Conservation (phyloP, 2,113 vertebrate species). For the Sapayoa aenigma region DNA sequence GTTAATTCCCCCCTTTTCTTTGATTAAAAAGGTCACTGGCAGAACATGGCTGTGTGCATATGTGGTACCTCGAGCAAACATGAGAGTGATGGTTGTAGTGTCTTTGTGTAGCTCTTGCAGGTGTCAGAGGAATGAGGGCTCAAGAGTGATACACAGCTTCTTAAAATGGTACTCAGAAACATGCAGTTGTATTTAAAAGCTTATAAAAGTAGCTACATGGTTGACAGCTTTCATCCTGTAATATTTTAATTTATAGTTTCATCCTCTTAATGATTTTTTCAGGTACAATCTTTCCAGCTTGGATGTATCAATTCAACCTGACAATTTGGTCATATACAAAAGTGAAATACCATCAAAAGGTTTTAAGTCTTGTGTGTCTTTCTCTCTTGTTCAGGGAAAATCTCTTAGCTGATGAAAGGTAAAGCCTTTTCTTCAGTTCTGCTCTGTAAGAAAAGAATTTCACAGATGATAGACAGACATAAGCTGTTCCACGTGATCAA, state of each 20-base stretch:
- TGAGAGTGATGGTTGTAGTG: background rate
- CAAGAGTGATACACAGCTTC: background rate
- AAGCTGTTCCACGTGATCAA: background rate
- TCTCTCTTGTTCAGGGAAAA: background rate
- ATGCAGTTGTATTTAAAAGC: background rate
- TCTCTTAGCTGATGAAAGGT: background rate
- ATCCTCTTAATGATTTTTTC: background rate
- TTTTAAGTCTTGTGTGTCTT: background rate
- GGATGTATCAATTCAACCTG: background rate
- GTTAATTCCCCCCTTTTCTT: background rate
- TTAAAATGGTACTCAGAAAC: background rate
- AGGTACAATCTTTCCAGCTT: background rate
- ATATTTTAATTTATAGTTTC: background rate
- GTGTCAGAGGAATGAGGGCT: background rate
- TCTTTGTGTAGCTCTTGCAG: background rate
- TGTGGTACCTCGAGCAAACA: background rate
- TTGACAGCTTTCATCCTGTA: background rate
- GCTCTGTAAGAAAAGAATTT: background rate
- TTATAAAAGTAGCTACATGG: background rate
- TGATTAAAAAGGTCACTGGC: conserved; percentile 17
- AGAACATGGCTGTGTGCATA: background rate
- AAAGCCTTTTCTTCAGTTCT: background rate
- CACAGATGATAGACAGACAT: rapidly evolving
- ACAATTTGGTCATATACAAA: background rate
- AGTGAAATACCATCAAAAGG: background rate